Evolutionary conservation across 2,797 vertebrate species (phyloP).

Genomic region (Typhlichthys subterraneus): DNA sequence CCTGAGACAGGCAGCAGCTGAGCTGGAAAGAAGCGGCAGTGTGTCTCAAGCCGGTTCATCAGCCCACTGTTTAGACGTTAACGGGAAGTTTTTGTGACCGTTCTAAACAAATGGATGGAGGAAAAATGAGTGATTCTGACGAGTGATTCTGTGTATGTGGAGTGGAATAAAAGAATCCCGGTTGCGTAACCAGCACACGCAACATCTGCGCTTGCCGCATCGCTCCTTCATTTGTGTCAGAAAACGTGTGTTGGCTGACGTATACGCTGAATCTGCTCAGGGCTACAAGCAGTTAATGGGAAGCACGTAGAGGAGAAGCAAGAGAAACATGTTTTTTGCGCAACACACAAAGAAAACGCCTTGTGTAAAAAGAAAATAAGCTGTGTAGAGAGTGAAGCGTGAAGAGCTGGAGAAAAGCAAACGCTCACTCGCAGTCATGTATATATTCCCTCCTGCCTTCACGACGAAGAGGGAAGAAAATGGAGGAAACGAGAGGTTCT

Average conservation of each 20-base stretch:
- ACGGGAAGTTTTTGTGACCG: slow-evolving; percentile 34
- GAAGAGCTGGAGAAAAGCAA: slow-evolving; percentile 23
- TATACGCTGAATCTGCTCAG: slow-evolving; percentile 28
- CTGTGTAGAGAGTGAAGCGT: slow-evolving; percentile 18
- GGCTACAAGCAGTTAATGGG: slow-evolving; percentile 16
- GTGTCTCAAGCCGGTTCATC: slow-evolving; percentile 17
- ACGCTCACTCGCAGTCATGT: slow-evolving; percentile 7
- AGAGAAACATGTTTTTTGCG: slow-evolving; percentile 28
- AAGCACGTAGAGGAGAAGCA: slow-evolving; percentile 17
- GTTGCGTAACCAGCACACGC: slow-evolving; percentile 11
- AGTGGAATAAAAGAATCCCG: slow-evolving; percentile 13
- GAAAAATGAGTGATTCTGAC: slow-evolving; percentile 13
- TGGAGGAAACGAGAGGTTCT: slow-evolving; percentile 52
- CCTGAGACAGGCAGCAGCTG: slow-evolving; percentile 63
- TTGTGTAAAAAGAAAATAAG: slow-evolving; percentile 30
- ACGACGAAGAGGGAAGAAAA: slow-evolving; percentile 45
- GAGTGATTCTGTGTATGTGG: slow-evolving; percentile 13
- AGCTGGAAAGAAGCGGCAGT: slow-evolving; percentile 44
- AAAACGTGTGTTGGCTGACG: slow-evolving; percentile 46
- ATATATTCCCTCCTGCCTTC: slow-evolving; percentile 38
- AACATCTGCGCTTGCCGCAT: slow-evolving; percentile 39
- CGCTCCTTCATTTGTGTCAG: slow-evolving; percentile 28
- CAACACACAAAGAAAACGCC: slow-evolving; percentile 30
- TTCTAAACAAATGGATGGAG: slow-evolving; percentile 35
- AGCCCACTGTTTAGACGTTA: slow-evolving; percentile 46